Evolutionary conservation across 1,140 invertebrate genomes (phyloP), one percentile per base, ranked within the genome.

Genomic region (Hetaerina americana): DNA sequence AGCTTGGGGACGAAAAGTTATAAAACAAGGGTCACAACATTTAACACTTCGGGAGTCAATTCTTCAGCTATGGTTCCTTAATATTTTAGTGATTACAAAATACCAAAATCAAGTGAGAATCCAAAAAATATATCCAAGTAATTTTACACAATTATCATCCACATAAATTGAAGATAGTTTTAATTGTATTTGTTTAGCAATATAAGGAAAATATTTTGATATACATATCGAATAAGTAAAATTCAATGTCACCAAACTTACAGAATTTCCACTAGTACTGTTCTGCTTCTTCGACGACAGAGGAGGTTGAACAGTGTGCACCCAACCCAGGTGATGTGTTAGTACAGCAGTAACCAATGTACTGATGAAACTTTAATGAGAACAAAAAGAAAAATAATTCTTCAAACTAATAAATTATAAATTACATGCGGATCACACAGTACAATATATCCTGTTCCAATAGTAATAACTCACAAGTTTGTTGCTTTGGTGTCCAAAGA

Each of bases 301-400:
- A 69, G 25, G 57, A 15, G 81, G 78, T 70, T 81, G 73, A 15
- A 93, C 88, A 0, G 92, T 94, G 26, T 90, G 87, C 68, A 95
- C 92, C 94, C 94, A 96, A 1, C 93, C 92, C 24, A 95, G 84
- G 80, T 96, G 94, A 82, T 95, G 87, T 0, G 92, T 95, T 66
- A 96, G 81, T 26, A 96, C 89, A 71, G 92, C 92, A 5, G 93
- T 96, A 26, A 96, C 79, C 70, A 96, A 83, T 18, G 92, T 94
- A 78, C 93, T 95, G 71, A 96, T 85, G 82, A 96, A 96, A 83
- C 94, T 96, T 84, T 71, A 86, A 87, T 71, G 5, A 26, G 57
- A 71, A 70, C 76, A 57, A 67, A 6, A 8, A 8, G 5, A 24
- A 67, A n/a, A 67, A 8, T 67, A 26, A 24, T 6, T 67, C 10